phyloP scores from a whole-genome alignment of 2,797 vertebrate species.

The Gymnothorax reevesii region DNA sequence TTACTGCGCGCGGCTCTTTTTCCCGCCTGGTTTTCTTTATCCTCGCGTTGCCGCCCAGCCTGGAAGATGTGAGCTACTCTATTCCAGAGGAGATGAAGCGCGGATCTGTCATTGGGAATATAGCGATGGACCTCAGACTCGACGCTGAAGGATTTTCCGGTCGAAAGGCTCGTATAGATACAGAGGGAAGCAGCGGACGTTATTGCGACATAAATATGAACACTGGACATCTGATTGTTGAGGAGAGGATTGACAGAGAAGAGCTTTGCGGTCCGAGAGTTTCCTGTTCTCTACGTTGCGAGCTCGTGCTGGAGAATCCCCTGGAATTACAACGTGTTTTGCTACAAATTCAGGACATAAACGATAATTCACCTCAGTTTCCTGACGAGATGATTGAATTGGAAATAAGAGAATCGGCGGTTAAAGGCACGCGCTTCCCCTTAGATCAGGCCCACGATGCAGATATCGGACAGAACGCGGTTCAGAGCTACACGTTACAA shows the following conservation, averaged over 20 bases:
- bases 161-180: slow-evolving; percentile 33
- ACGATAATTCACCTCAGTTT: slow-evolving; percentile 73
- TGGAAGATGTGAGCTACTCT: slow-evolving; percentile 34
- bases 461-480: slow-evolving; percentile 60
- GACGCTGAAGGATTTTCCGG: slow-evolving; percentile 9
- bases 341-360: slow-evolving; percentile 68
- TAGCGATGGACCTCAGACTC: slow-evolving; percentile 38
- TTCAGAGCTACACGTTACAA: slow-evolving; percentile 61
- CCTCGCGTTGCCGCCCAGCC: not conserved
- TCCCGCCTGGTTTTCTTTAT: slow-evolving; percentile 22
- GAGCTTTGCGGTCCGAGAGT: slow-evolving; percentile 52
- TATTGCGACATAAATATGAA: slow-evolving; percentile 56
- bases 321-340: slow-evolving; percentile 56
- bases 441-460: slow-evolving; percentile 64
- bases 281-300: slow-evolving; percentile 57
- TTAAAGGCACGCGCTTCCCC: slow-evolving; percentile 48
- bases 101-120: slow-evolving; percentile 41
- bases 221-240: slow-evolving; percentile 63
- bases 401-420: slow-evolving; percentile 50
- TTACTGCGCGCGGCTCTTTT: not conserved
- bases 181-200: slow-evolving; percentile 19
- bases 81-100: slow-evolving; percentile 38
- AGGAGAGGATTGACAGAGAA: slow-evolving; percentile 61
- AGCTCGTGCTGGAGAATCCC: slow-evolving; percentile 64
- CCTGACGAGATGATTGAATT: slow-evolving; percentile 23